phyloP scores from a whole-genome alignment of 2,113 vertebrate genomes.

The Sapajus apella region DNA sequence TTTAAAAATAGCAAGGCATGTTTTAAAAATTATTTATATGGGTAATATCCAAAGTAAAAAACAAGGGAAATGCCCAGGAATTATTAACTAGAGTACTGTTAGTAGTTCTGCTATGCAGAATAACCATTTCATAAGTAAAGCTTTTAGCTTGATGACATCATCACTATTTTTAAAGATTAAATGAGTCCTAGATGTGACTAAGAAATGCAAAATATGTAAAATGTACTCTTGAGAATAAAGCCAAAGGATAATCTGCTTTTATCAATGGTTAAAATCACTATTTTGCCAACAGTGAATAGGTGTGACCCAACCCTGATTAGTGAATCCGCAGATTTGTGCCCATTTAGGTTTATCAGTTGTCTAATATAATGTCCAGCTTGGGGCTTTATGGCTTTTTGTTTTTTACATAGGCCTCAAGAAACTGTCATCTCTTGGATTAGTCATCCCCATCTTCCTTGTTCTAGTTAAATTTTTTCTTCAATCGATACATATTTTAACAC shows the following conservation, averaged over 20 bases:
- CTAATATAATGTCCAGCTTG: neutral
- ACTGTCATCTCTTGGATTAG: neutral
- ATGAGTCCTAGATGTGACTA: neutral
- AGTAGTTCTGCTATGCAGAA: neutral
- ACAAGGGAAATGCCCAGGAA: neutral
- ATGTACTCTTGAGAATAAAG: constrained; percentile 7
- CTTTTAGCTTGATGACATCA: neutral
- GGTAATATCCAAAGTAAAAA: constrained; percentile 41
- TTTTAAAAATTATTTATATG: constrained; percentile 37
- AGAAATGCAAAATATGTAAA: constrained; percentile 40
- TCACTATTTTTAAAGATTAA: constrained; percentile 24
- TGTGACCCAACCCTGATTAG: neutral
- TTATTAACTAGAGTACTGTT: constrained; percentile 6
- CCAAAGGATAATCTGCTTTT: neutral
- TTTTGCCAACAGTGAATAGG: neutral
- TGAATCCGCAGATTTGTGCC: neutral
- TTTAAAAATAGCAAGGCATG: constrained; percentile 20
- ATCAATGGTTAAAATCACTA: neutral
- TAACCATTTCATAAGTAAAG: neutral
- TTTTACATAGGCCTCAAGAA: neutral
- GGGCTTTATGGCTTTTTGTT: neutral
- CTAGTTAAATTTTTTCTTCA: constrained; percentile 25
- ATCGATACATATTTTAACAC: neutral
- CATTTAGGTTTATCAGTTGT: neutral
- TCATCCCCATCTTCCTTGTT: constrained; percentile 20